Conservation (phyloP, 2,888 invertebrate genomes). For the Drosophila tripunctata region DNA sequence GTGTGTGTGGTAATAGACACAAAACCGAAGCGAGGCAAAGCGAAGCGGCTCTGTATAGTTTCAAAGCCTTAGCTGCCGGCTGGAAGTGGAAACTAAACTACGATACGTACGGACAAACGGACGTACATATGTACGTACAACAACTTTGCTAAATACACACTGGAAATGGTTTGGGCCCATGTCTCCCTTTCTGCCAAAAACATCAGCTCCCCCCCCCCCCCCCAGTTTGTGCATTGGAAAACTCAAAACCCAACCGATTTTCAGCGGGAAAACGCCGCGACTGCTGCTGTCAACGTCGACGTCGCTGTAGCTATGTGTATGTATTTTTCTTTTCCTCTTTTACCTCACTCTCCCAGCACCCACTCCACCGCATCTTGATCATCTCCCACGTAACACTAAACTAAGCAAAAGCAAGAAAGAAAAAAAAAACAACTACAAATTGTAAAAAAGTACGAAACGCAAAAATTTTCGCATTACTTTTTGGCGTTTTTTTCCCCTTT, state of each 20-base stretch:
- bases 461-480: slow-evolving; percentile 28
- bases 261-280: slow-evolving; percentile 34
- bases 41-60: slow-evolving; percentile 46
- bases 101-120: background rate
- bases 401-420: slow-evolving; percentile 5
- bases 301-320: slow-evolving; percentile 3
- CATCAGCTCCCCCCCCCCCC: background rate
- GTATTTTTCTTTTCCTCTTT: background rate
- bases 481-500: background rate
- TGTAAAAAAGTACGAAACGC: slow-evolving; percentile 31
- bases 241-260: slow-evolving; percentile 60
- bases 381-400: slow-evolving; percentile 25
- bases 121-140: too few relatives aligned
- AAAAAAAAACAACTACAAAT: slow-evolving; percentile 25
- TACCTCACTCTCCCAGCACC: background rate
- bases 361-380: too few relatives aligned
- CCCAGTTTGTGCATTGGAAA: slow-evolving; percentile 61
- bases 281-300: slow-evolving; percentile 17
- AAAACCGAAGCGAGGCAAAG: slow-evolving; percentile 51
- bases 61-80: slow-evolving; percentile 44
- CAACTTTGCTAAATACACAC: slow-evolving; percentile 77
- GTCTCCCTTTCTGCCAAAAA: background rate
- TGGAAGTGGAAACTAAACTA: slow-evolving; percentile 71
- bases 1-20: slow-evolving; percentile 62
- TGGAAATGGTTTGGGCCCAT: slow-evolving; percentile 61